A percentile compares a stretch with the other conserved stretches of the same genome.
These are phyloP conservation scores for Gulo gulo DNA, from an alignment of 2,113 vertebrate genomes.

Conservation along the genomic window DNA sequence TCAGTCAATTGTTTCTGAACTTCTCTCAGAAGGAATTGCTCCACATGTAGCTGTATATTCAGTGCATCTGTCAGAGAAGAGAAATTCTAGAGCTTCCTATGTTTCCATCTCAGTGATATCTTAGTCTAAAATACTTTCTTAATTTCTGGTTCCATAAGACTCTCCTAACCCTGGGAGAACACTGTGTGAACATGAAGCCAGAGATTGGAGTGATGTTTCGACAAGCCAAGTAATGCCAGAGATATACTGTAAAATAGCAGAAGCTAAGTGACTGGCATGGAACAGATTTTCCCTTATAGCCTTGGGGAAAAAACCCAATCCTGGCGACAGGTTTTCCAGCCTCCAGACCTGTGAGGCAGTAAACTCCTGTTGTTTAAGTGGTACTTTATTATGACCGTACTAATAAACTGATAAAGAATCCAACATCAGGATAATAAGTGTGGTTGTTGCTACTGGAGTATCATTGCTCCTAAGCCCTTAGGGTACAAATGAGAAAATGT, in stretches of 20 bases:
- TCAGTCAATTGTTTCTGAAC: neutral
- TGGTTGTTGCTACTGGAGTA: neutral
- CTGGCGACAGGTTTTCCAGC: neutral
- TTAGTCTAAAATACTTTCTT: neutral
- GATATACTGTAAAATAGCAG: neutral
- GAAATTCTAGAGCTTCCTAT: neutral
- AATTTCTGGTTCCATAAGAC: neutral
- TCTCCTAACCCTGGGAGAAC: neutral
- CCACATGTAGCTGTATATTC: neutral
- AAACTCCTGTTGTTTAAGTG: neutral
- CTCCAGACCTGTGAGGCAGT: neutral
- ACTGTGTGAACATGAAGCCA: neutral
- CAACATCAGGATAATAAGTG: neutral
- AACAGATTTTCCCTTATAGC: neutral
- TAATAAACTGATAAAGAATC: neutral
- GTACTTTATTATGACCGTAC: neutral
- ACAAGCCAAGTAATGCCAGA: neutral
- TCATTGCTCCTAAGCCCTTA: neutral
- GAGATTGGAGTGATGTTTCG: neutral
- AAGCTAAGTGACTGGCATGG: neutral
- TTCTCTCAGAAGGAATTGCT: neutral
- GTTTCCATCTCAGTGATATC: neutral
- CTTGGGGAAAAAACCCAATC: neutral
- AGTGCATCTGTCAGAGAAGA: neutral
- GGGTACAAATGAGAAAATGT: neutral